Evolutionary conservation across 2,113 vertebrate species (phyloP), one percentile per base, ranked within the genome.

Genomic region (Acrocephalus kingi): DNA sequence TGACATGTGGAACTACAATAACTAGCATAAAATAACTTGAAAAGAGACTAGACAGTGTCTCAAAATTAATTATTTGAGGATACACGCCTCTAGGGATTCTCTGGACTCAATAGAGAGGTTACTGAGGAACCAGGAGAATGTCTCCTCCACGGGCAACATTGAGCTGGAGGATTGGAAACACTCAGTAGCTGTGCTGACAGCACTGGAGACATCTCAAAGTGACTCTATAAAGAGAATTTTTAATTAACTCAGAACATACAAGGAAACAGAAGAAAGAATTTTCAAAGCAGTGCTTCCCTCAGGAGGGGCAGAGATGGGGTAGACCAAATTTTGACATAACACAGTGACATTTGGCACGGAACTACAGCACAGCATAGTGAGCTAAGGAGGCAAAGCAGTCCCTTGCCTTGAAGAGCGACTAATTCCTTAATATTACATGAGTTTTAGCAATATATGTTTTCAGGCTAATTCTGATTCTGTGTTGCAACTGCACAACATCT

Each of bases 81-180:
- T 43, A 16, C 8, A 23, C 25, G 9, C 23, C 31, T 58, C 52
- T 24, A 19, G 37, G 41, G 23, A 24, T 68, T 39, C 66, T 64
- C 2, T 43, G 48, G 58, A 22, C n/a, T 77, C 43, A 31, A 1
- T 0, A 39, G 27, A 49, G 35, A 5, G 3, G 7, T 62, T 43
- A 13, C 41, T 49, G 61, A 64, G 31, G 45, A 54, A 5, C 2
- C 11, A 27, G 56, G 33, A 43, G 55, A 69, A 30, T 2, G 1
- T 80, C 43, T 81, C 10, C 22, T 79, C 78, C 9, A 0, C 5
- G 2, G 48, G 48, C 13, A 14, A 1, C 30, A 13, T 1, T 33
- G 68, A 46, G 25, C 33, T 61, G 52, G 41, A 54, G 31, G 41
- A 13, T 7, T 66, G 51, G 45, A 62, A 66, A 20, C 30, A 5